Base-by-base conservation (phyloP, 1,140 invertebrate genomes). In the Halesus radiatus region DNA sequence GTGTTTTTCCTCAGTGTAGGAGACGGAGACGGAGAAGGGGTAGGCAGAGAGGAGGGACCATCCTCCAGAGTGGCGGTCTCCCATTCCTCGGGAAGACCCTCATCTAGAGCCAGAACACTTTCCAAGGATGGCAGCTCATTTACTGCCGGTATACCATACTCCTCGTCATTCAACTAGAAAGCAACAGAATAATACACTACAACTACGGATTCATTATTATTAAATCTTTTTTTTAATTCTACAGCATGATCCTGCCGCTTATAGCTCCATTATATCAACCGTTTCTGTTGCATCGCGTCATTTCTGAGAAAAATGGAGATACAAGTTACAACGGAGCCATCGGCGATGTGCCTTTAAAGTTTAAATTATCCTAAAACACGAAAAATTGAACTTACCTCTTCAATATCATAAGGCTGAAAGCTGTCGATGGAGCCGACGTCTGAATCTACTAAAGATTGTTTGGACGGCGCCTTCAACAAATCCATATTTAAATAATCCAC, bases 71-170 rank as follows among this genome's bases (percentile, higher is more conserved):
- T 62, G 6, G 32, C 73, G 10, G 52, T 26, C 89, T 81, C 90
- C 89, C 80, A 89, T 88, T 85, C 88, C 90, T 90, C 53, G 88
- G 91, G 68, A 92, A 91, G 78, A 89, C 92, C 86, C 94, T 93
- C 83, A 92, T 91, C 84, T 96, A 95, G 79, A 88, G 94, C 96
- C 50, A 97, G 88, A 84, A 97, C 95, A 85, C 95, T 96, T 86
- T 97, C 96, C 82, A 97, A 88, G 0, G 96, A 94, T n/a, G 95
- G 96, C 80, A 94, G 89, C 85, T 93, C 92, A 73, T 93, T 93
- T 72, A 96, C 92, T 54, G 93, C 90, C 68, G 96, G 96, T 85
- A 97, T 94, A 81, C 95, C 93, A 89, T 95, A 97, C 87, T 97
- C 95, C 26, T 92, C 91, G 89, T 96, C 95, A 89, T 97, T 95